phyloP scores from a whole-genome alignment of 1,140 invertebrate species.

The Samia ricini region DNA sequence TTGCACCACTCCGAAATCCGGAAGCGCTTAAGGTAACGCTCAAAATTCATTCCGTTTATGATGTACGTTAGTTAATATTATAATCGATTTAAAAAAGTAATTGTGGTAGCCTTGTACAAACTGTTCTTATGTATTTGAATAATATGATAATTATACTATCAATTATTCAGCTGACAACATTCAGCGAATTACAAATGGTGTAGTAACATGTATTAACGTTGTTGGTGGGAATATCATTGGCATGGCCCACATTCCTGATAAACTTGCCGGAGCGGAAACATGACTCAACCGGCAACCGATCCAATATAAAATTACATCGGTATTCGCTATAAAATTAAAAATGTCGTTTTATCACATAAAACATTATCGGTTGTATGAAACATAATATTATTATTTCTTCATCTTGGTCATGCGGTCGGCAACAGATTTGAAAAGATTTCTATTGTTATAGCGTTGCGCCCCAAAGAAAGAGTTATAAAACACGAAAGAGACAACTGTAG shows the following conservation, averaged over 20 bases:
- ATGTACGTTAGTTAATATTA: neutral
- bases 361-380: neutral
- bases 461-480: too few species aligned
- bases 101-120: too few species aligned
- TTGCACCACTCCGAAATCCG: constrained; percentile 34
- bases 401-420: too few species aligned
- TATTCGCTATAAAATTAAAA: constrained; percentile 25
- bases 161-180: constrained; percentile 12
- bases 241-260: constrained; percentile 68
- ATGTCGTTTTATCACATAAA: constrained; percentile 13
- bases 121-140: too few species aligned
- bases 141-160: neutral
- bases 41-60: neutral
- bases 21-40: constrained; percentile 50
- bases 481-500: too few species aligned
- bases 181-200: constrained; percentile 37
- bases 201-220: constrained; percentile 36
- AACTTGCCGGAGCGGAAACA: constrained; percentile 59
- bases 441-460: too few species aligned
- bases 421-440: too few species aligned
- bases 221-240: constrained; percentile 51
- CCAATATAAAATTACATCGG: constrained; percentile 46
- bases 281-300: constrained; percentile 49
- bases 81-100: too few species aligned
- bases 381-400: neutral